Conservation (phyloP, 2,797 vertebrate species). For the Acipenser ruthenus region DNA sequence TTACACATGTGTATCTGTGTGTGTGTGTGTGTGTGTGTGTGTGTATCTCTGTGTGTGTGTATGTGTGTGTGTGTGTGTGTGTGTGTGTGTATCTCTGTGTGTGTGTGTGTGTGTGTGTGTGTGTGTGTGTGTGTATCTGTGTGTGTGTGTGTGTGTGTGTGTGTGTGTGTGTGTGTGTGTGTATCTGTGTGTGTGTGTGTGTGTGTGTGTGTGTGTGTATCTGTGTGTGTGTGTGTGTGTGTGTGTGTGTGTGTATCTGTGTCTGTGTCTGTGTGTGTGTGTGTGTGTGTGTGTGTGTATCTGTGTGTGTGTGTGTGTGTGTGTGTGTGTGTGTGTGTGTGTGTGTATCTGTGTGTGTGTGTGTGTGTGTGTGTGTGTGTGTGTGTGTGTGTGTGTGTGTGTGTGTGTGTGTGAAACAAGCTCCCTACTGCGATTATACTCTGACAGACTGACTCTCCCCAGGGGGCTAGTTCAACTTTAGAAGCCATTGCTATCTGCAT, state of each 20-base stretch:
- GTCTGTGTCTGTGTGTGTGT: conserved; percentile 1
- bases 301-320: conserved; percentile 3
- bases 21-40: conserved; percentile 6
- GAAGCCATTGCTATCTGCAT: conserved; percentile 50
- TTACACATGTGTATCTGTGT: background rate
- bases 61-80: background rate
- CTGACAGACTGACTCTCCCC: conserved; percentile 40
- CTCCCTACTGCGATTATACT: conserved; percentile 30
- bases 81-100: background rate
- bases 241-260: too few relatives aligned
- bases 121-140: too few relatives aligned
- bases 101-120: background rate
- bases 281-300: background rate
- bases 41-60: background rate
- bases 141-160: background rate
- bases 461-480: conserved; percentile 44
- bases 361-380: background rate
- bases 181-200: background rate
- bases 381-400: background rate
- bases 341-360: too few relatives aligned
- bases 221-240: conserved; percentile 3
- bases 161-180: background rate
- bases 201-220: background rate
- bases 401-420: background rate
- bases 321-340: too few relatives aligned